Evolutionary conservation across 2,113 vertebrate genomes (phyloP), one percentile per base, ranked within the genome.

Genomic region (Blennius ocellaris): DNA sequence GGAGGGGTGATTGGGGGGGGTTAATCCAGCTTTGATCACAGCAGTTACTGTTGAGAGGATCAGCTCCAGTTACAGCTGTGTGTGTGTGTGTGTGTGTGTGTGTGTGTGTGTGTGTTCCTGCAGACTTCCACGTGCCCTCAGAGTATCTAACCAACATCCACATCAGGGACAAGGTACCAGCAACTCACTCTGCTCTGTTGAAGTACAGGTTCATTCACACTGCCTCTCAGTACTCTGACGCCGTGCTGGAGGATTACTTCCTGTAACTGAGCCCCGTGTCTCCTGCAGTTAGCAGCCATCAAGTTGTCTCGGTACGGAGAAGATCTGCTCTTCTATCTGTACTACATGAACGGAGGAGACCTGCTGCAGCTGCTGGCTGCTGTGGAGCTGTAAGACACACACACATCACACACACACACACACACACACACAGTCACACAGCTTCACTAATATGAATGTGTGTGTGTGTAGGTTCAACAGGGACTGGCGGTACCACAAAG

Each of bases 141-240:
- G 98, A 99, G 89, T 99, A 99, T 95, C 95, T 99, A 96, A 99
- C 98, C 93, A 99, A 99, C 95, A 99, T 99, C 96, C 98, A 99
- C 94, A 99, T 99, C 96, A 95, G 98, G 94, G 97, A 99, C 94
- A 99, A 99, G 97, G 45, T 48, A 2, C 6, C 12, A 14, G 2
- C 43, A 3, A 14, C 12, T 14, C 11, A 11, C 11, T 44, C 5
- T 44, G 43, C 21, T 44, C 41, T 44, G 9, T 5, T 47, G n/a
- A 47, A 6, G n/a, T 47, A 14, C n/a, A 5, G 0, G 12, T n/a
- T 47, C 6, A 47, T 47, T 1, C 6, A 6, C 5, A 3, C 7
- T 8, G 10, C 41, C 41, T 8, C 2, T 10, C 7, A 43, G 10
- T 14, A 47, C 45, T 7, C 6, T 6, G 45, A n/a, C 7, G 5